Base-by-base conservation (phyloP, 2,888 invertebrate species). In the Pristionchus maxplancki region DNA sequence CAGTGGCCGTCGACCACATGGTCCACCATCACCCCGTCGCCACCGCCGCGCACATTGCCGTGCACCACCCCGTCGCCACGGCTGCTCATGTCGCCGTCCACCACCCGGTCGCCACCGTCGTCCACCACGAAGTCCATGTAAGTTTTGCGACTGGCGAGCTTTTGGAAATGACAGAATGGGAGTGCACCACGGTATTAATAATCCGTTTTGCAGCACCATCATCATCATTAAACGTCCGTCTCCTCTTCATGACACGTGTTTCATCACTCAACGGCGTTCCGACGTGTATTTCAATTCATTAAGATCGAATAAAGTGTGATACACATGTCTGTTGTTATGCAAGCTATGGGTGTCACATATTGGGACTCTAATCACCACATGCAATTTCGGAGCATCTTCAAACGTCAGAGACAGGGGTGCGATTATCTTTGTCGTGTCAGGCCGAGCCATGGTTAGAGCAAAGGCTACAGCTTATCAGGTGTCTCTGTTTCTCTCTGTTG, bases 91-190 rank as follows among this genome's bases (percentile, higher is more conserved):
- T 67, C 67, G 67, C 34, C 31, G 67, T 34, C 17, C 67, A 67
- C 67, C 67, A 67, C 67, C 67, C 67, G 31, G 67, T 67, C 67
- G 67, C 67, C 67, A 24, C 67, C 5, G 67, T 67, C 34, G 67
- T 67, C 67, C 67, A 67, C 67, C 67, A 67, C 67, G 67, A 67
- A 67, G 67, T 67, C 17, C 67, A 67, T 6, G 67, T 67, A 67
- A 3, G 67, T 67, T 67, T 67, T 58, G 8, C 20, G n/a, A 58
- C 58, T 24, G 58, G 58, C 58, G 58, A 58, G 4, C 11, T 11
- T 58, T 58, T 4, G 58, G 8, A 58, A 58, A 58, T 11, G 24
- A 17, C 58, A 20, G 58, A 9, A n/a, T n/a, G 20, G 34, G 34
- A 17, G 67, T 34, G 67, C 2, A 1, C 15, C 67, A 67, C 67